A percentile compares a stretch with the other conserved stretches of the same genome.
phyloP scores from a whole-genome alignment of 1,140 invertebrate species.

The Lineus longissimus region DNA sequence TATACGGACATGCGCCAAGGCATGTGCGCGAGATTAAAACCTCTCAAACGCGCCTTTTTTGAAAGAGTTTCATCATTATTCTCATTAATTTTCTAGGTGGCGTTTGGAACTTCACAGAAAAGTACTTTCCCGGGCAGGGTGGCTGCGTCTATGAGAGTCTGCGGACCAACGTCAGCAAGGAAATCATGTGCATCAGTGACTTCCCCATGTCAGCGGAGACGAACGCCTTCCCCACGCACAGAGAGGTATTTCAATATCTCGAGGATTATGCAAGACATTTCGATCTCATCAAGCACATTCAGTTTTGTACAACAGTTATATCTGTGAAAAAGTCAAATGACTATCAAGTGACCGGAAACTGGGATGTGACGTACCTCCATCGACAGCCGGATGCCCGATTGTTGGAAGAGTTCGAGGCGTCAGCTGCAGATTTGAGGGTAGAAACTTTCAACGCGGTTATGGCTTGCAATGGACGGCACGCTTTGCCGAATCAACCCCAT shows the following conservation, averaged over 20 bases:
- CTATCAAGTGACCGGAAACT: slow-evolving; percentile 30
- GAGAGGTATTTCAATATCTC: slow-evolving; percentile 34
- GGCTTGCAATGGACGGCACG: neutral
- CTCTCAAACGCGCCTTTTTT: too few species aligned
- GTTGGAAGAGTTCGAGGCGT: neutral
- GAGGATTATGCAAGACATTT: slow-evolving; percentile 35
- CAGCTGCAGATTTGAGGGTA: neutral
- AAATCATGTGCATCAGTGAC: slow-evolving; percentile 53
- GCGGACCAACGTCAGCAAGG: slow-evolving; percentile 54
- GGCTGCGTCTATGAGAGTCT: slow-evolving; percentile 49
- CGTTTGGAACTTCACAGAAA: slow-evolving; percentile 38
- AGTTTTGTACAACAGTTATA: slow-evolving; percentile 24
- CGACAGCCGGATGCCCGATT: too few species aligned
- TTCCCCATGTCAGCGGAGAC: slow-evolving; percentile 48
- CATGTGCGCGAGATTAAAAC: too few species aligned
- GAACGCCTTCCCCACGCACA: slow-evolving; percentile 52
- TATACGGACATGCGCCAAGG: too few species aligned
- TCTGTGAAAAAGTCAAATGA: slow-evolving; percentile 20
- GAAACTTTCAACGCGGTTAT: neutral
- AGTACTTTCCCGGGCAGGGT: slow-evolving; percentile 16
- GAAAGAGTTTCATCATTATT: too few species aligned
- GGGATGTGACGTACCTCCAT: slow-evolving; percentile 14
- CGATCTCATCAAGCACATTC: slow-evolving; percentile 26
- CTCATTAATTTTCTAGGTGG: slow-evolving; percentile 27
- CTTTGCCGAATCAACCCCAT: neutral